Evolutionary conservation across 1,140 invertebrate species (phyloP).

Genomic region (Sarcophaga peregrina): DNA sequence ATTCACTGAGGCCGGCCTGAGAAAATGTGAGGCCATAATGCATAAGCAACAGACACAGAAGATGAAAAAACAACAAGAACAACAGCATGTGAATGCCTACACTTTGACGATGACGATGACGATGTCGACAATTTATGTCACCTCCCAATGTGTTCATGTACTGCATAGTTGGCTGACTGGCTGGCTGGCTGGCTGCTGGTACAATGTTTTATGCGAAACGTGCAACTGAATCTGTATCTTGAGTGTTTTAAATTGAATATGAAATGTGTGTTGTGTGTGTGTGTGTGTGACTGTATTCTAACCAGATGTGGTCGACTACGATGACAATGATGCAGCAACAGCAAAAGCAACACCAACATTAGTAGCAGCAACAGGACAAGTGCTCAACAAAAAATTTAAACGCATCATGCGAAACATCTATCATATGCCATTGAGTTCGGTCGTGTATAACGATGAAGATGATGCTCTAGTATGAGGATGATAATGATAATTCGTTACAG

Average conservation of each 20-base stretch:
- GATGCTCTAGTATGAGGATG: background rate
- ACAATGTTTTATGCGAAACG: too few relatives aligned
- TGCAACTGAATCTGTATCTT: too few relatives aligned
- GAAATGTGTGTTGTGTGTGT: background rate
- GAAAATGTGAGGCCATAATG: too few relatives aligned
- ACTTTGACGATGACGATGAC: background rate
- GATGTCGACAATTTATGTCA: conserved; percentile 24
- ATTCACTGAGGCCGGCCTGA: too few relatives aligned
- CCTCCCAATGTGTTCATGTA: conserved; percentile 23
- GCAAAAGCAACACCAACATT: background rate
- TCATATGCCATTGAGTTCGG: background rate
- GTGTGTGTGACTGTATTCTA: background rate
- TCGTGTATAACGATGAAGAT: background rate
- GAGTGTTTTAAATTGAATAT: background rate
- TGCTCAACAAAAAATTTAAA: conserved; percentile 19
- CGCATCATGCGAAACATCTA: background rate
- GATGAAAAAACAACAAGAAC: too few relatives aligned
- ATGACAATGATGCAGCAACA: background rate
- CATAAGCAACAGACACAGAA: too few relatives aligned
- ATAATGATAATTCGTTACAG: conserved; percentile 19
- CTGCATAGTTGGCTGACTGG: background rate
- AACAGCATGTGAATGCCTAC: background rate
- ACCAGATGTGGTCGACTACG: conserved; percentile 8
- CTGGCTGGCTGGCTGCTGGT: too few relatives aligned
- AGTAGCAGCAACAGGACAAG: conserved; percentile 8